Percentiles rank a stretch among this genome's conserved stretches.
Evolutionary conservation across 2,113 vertebrate genomes (phyloP).

Genomic region (Trogon surrucura): DNA sequence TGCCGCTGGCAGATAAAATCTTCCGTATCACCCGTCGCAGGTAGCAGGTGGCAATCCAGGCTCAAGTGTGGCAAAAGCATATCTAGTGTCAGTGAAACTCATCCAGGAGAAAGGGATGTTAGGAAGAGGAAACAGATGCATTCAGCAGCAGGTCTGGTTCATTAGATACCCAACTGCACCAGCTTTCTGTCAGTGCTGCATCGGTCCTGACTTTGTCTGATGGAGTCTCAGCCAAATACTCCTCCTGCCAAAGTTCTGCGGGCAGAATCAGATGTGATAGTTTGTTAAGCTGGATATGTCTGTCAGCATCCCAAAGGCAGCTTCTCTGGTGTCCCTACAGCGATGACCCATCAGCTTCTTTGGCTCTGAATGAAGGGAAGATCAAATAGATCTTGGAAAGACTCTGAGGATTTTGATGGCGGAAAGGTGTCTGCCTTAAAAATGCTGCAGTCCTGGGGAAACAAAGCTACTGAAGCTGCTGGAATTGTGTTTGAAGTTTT

Average conservation of each 20-base stretch:
- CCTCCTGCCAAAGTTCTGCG: not conserved
- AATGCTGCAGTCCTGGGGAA: not conserved
- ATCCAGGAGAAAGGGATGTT: accelerated
- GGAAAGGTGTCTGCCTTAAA: not conserved
- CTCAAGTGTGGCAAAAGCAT: not conserved
- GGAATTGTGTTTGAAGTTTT: not conserved
- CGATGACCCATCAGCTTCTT: not conserved
- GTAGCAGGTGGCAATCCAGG: not conserved
- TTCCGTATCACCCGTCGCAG: accelerated
- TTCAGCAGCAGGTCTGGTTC: not conserved
- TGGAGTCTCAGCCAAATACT: not conserved
- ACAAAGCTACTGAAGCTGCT: not conserved
- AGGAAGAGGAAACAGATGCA: not conserved
- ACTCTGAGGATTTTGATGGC: not conserved
- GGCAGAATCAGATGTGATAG: not conserved
- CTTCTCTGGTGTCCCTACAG: not conserved
- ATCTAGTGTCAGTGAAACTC: not conserved
- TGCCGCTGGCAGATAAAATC: not conserved
- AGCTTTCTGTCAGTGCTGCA: not conserved
- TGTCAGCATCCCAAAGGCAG: not conserved
- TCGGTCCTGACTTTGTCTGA: not conserved
- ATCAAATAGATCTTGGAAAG: not conserved
- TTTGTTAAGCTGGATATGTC: not conserved
- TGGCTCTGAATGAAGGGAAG: not conserved
- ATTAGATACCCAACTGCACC: not conserved